Base-by-base conservation (phyloP, 2,888 invertebrate species). In the Marasmarcha lunaedactyla region DNA sequence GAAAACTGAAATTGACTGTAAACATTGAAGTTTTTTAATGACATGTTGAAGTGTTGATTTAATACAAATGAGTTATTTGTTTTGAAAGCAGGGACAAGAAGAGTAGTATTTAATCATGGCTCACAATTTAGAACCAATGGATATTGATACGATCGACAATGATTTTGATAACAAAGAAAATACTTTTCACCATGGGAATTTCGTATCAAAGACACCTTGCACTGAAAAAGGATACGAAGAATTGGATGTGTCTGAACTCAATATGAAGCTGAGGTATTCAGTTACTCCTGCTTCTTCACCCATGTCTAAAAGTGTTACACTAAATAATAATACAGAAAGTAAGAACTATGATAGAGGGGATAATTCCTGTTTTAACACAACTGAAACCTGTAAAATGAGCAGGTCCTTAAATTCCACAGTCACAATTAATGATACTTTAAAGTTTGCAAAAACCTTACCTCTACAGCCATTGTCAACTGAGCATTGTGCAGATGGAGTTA, bases 81-180 rank as follows among this genome's bases (percentile, higher is more conserved):
- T 35, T 7, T 37, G 14, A 44, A 43, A 43, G 30, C 14, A 37
- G 43, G 41, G 42, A 35, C 34, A 38, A 35, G 27, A 25, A 36
- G 10, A 44, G 47, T 5, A 20, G 7, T 20, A 20, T 20, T 20
- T 20, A 20, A 50, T 47, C 51, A 81, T 79, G 79, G 76, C 77
- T 65, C 4, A 72, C 44, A 55, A 58, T 43, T 52, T 52, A 14
- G 77, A 77, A 64, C 71, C 77, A 0, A 79, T 83, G 78, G 81
- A 81, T 42, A 57, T 78, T 46, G 79, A 72, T 51, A 52, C 49
- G 36, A 57, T 69, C 40, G 62, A 70, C 45, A 65, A 59, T 65
- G 77, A 72, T 38, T 79, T 76, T 52, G 81, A 83, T 45, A 68
- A 81, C 48, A 83, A 81, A 53, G 83, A 83, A 47, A 83, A 81